Conservation (phyloP, 1,140 invertebrate genomes). For the Drosophila malerkotliana region DNA sequence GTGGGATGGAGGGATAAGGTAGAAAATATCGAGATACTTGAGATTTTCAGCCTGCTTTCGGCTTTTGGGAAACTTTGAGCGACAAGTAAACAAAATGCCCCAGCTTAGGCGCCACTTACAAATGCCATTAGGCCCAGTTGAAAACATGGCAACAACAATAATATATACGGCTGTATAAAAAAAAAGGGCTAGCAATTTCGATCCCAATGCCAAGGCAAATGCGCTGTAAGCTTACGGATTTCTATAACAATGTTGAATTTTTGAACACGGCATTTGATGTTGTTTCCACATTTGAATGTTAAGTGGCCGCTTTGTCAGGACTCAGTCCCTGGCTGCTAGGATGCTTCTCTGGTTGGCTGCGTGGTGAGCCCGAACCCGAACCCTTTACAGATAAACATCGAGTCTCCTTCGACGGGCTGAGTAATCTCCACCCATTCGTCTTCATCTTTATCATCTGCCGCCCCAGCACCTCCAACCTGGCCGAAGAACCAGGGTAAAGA, state of each 20-base stretch:
- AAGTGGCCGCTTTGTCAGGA: slow-evolving; percentile 53
- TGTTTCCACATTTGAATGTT: slow-evolving; percentile 60
- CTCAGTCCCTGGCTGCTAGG: slow-evolving; percentile 13
- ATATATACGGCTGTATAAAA: slow-evolving; percentile 7
- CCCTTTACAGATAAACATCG: slow-evolving; percentile 14
- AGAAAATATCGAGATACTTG: slow-evolving; percentile 26
- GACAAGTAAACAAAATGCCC: slow-evolving; percentile 56
- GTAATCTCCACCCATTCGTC: slow-evolving; percentile 39
- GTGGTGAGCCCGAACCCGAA: slow-evolving; percentile 10
- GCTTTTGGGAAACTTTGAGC: slow-evolving; percentile 15
- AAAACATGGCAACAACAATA: slow-evolving; percentile 5
- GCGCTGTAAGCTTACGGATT: slow-evolving; percentile 58
- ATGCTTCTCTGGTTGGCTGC: slow-evolving; percentile 3
- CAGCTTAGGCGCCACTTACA: slow-evolving; percentile 72
- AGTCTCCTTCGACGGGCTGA: slow-evolving; percentile 1
- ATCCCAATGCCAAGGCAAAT: slow-evolving; percentile 43
- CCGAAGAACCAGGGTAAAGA: slow-evolving; percentile 8
- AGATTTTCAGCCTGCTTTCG: slow-evolving; percentile 13
- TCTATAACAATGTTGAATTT: slow-evolving; percentile 57
- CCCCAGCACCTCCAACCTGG: slow-evolving; percentile 28
- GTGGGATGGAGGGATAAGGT: neutral
- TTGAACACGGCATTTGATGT: slow-evolving; percentile 59
- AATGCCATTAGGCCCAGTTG: slow-evolving; percentile 66
- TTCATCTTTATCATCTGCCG: slow-evolving; percentile 34
- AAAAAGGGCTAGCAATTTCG: slow-evolving; percentile 34